Evolutionary conservation across 2,888 invertebrate genomes (phyloP).

Genomic region (Lochmaea crataegi): DNA sequence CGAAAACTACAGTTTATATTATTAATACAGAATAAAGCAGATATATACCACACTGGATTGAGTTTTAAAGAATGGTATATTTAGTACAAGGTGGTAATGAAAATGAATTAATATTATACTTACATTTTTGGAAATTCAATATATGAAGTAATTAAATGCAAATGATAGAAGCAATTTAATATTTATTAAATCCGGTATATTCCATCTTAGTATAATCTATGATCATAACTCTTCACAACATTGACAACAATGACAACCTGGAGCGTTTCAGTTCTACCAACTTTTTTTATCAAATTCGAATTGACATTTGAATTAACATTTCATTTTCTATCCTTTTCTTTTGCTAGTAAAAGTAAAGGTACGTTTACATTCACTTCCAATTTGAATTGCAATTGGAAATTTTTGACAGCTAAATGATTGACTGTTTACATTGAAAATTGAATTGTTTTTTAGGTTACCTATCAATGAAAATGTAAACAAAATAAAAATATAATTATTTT

Average conservation of each 20-base stretch:
- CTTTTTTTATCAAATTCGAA: background rate
- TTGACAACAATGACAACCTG: too few species aligned
- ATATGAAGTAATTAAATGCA: background rate
- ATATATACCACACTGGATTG: background rate
- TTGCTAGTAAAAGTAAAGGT: background rate
- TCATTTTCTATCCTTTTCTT: background rate
- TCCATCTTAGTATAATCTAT: too few species aligned
- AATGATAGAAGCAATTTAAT: background rate
- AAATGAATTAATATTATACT: background rate
- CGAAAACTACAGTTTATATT: background rate
- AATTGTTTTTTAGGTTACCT: too few species aligned
- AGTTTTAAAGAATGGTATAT: background rate
- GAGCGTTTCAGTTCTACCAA: slow-evolving; percentile 2
- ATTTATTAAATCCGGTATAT: background rate
- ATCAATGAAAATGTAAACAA: too few species aligned
- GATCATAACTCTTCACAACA: too few species aligned
- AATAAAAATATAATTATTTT: too few species aligned
- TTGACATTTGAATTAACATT: background rate
- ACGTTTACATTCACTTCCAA: too few species aligned
- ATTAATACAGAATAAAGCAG: background rate
- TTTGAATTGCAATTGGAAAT: too few species aligned
- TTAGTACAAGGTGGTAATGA: background rate
- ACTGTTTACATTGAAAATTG: too few species aligned
- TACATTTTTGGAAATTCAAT: background rate
- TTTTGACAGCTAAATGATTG: too few species aligned